Conservation (phyloP, 2,888 invertebrate species). For the Lobophora halterata region DNA sequence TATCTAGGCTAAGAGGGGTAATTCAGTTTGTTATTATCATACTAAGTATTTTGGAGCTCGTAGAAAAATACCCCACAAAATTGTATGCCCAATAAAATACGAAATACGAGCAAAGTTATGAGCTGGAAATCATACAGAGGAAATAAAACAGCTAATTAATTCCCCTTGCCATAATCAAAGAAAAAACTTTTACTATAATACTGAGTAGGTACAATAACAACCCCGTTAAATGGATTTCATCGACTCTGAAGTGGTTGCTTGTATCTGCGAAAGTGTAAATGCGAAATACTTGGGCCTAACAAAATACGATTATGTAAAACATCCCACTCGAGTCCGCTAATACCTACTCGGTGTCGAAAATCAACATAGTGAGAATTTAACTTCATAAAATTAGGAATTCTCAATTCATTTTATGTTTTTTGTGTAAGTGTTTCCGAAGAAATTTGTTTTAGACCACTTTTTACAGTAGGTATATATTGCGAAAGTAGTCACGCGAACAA, state of each 20-base stretch:
- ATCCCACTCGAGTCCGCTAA: slow-evolving; percentile 4
- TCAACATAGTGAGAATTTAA: neutral
- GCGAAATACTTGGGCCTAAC: slow-evolving; percentile 10
- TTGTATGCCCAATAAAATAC: no score
- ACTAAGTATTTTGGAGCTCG: no score
- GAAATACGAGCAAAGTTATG: no score
- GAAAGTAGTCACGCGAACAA: no score
- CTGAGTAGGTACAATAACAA: slow-evolving; percentile 22
- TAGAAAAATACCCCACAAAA: no score
- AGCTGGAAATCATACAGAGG: slow-evolving; percentile 3
- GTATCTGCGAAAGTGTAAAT: slow-evolving; percentile 10
- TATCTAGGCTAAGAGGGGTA: no score
- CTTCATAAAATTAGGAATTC: neutral
- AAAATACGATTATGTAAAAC: slow-evolving; percentile 22
- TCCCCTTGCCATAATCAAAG: slow-evolving; percentile 5
- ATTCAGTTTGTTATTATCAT: no score
- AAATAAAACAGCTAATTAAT: slow-evolving; percentile 10
- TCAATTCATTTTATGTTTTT: neutral
- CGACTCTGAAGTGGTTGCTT: slow-evolving; percentile 19
- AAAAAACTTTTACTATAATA: slow-evolving; percentile 19
- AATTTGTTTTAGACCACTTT: no score
- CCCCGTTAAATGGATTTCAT: slow-evolving; percentile 19
- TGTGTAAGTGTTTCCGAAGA: no score
- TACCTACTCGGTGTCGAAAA: slow-evolving; percentile 1
- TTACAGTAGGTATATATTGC: no score